Base-by-base conservation (phyloP, 2,888 invertebrate species). In the Barypeithes pellucidus region DNA sequence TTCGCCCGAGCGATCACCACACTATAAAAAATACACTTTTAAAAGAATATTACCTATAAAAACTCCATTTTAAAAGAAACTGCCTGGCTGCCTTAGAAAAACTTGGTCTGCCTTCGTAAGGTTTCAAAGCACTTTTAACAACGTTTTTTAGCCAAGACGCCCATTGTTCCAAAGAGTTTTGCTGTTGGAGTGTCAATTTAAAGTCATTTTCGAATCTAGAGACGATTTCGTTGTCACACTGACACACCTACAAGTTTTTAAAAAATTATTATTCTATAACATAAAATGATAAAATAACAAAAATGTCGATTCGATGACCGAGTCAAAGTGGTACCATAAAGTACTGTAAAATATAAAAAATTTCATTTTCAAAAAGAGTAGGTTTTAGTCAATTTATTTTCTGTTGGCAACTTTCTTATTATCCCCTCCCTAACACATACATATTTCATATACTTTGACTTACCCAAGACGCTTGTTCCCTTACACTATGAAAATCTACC, bases 11-110 rank as follows among this genome's bases (percentile, higher is more conserved):
- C 8, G 33, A 8, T 33, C 33, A n/a, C 8, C 8, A 39, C 4
- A 22, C 3, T 11, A 57, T 0, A 57, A 57, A 12, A 2, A 57
- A 24, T n/a, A 16, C 29, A 14, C n/a, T 20, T 29, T 22, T 5
- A 41, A 22, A 24, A 41, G 60, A 33, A 54, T 12, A 33, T 60
- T 85, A 93, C 93, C 94, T 96, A 88, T 98, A 99, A 89, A 98
- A 99, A 79, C 97, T 98, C 99, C 99, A 99, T 88, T 98, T 98
- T 75, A 99, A 91, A 81, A 99, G 89, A 88, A 99, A 97, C 83
- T 98, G 95, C 59, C 96, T 89, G 5, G 95, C 96, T 63, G 94
- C 94, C 84, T 93, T 92, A 18, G 94, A 92, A 87, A 95, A 96
- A 80, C 92, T 93, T 3, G 93, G 89, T 80, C 93, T 92, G 43